These are phyloP conservation scores for Micromys minutus DNA, from an alignment of 2,113 vertebrate species.

Conservation along the genomic window DNA sequence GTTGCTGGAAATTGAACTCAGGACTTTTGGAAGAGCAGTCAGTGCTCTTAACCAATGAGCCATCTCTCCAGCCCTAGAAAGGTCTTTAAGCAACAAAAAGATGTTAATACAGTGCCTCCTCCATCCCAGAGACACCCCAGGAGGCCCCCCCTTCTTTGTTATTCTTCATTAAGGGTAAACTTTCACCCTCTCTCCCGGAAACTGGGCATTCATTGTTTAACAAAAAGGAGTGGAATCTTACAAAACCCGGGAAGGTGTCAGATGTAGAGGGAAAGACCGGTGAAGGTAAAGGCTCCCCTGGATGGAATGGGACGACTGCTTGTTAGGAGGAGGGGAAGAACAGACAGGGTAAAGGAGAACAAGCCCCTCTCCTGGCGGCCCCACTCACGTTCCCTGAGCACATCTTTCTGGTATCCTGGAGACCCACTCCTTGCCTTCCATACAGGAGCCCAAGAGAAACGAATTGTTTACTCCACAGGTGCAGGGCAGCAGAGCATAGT, in stretches of 20 bases:
- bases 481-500: background rate
- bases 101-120: background rate
- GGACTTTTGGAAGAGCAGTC: too few relatives aligned
- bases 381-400: background rate
- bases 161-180: background rate
- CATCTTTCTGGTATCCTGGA: background rate
- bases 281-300: background rate
- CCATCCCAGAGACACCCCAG: background rate
- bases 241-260: background rate
- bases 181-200: background rate
- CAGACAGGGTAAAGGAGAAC: background rate
- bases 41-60: too few relatives aligned
- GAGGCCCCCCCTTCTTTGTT: conserved; percentile 30
- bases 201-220: background rate
- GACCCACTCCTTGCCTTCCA: background rate
- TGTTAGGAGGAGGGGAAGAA: background rate
- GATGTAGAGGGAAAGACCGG: background rate
- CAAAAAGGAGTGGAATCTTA: background rate
- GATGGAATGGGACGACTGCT: background rate
- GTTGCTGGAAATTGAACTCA: too few relatives aligned
- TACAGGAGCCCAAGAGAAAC: background rate
- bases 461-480: background rate
- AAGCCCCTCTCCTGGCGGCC: background rate
- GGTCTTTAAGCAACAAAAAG: background rate
- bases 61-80: too few relatives aligned